A percentile compares a stretch with the other conserved stretches of the same genome.
Evolutionary conservation across 2,113 vertebrate genomes (phyloP).

Genomic region (Clarias batrachus): DNA sequence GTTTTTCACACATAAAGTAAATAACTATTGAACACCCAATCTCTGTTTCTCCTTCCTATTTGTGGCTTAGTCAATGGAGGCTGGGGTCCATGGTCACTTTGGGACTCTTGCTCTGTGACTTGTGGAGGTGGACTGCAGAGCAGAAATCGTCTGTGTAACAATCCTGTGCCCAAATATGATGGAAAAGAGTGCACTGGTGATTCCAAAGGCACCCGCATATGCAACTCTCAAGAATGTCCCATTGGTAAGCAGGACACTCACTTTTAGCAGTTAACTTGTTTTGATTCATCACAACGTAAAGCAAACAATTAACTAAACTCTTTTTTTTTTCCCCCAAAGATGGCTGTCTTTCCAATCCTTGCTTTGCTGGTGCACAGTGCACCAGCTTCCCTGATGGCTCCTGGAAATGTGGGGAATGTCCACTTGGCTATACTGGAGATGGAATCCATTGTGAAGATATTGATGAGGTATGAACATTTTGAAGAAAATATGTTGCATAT

Average conservation of each 20-base stretch:
- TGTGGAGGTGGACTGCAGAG: conserved; percentile 89
- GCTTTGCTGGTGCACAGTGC: conserved; percentile 85
- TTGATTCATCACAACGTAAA: neutral
- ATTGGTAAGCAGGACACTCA: conserved; percentile 61
- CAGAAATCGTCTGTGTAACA: conserved; percentile 87
- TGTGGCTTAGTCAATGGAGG: conserved; percentile 83
- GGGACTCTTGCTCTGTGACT: conserved; percentile 89
- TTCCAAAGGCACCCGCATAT: conserved; percentile 75
- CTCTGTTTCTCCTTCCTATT: neutral
- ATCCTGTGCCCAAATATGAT: conserved; percentile 84
- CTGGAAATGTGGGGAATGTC: conserved; percentile 90
- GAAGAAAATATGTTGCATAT: conserved; percentile 4
- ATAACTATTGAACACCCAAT: neutral
- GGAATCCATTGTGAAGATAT: conserved; percentile 89
- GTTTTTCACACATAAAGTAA: neutral
- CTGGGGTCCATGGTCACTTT: conserved; percentile 95
- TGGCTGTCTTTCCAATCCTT: conserved; percentile 94
- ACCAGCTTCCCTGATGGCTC: conserved; percentile 90
- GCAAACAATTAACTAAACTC: neutral
- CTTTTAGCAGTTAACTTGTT: neutral
- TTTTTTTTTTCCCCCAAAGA: conserved; percentile 63
- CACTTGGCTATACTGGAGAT: conserved; percentile 85
- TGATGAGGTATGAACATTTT: conserved; percentile 77
- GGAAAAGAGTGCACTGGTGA: conserved; percentile 90
- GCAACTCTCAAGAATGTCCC: conserved; percentile 79